Conservation (phyloP, 2,113 vertebrate genomes). For the Platichthys stellatus region DNA sequence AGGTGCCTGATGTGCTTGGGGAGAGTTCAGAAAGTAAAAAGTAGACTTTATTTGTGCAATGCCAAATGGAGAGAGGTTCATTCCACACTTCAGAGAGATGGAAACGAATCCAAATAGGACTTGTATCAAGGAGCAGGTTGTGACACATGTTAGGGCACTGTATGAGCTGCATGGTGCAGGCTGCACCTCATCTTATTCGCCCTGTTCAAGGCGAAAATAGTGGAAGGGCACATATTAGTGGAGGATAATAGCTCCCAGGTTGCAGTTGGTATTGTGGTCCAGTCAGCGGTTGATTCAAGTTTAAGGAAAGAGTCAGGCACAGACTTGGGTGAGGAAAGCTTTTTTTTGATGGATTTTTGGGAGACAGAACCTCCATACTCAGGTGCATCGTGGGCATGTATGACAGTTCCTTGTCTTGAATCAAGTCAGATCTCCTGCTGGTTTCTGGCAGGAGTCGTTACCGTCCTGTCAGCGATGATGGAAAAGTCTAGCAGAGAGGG, state of each 20-base stretch:
- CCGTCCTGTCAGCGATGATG: constrained; percentile 52
- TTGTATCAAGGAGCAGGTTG: neutral
- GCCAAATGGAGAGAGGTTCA: neutral
- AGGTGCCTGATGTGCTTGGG: neutral
- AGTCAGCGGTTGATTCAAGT: constrained; percentile 27
- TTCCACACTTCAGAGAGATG: neutral
- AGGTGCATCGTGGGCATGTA: constrained; percentile 16
- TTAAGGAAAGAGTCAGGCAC: constrained; percentile 22
- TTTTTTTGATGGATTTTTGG: constrained; percentile 37
- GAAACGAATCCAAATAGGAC: neutral
- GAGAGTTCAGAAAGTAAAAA: neutral
- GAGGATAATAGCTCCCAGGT: neutral
- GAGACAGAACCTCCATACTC: neutral
- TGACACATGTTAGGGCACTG: neutral
- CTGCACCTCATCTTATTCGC: neutral
- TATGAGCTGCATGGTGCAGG: neutral
- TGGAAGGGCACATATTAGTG: neutral
- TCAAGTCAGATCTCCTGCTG: constrained; percentile 33
- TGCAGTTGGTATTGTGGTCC: constrained; percentile 10
- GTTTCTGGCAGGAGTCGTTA: constrained; percentile 33
- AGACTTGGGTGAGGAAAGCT: neutral
- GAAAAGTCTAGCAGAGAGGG: constrained; percentile 25
- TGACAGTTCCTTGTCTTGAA: constrained; percentile 46
- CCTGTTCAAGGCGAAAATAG: neutral
- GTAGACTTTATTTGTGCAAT: too few relatives aligned